Base-by-base conservation (phyloP, 2,113 vertebrate genomes). In the Coturnix japonica region DNA sequence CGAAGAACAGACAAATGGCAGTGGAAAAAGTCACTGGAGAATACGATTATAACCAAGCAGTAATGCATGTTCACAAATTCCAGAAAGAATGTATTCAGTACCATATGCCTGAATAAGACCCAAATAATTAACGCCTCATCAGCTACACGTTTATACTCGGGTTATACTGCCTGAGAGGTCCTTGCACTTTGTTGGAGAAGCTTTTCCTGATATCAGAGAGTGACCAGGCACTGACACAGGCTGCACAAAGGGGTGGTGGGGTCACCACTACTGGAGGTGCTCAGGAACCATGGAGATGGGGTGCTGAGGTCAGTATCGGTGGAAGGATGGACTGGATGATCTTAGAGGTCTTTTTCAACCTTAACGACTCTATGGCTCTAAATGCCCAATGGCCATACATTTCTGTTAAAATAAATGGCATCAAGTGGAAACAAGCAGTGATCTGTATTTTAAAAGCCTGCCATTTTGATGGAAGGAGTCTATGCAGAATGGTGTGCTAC, bases 391-490 rank as follows among this genome's bases (percentile, higher is more conserved):
- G 51, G 28, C 28, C 51, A 53, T 17, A 53, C 8, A 53, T 53
- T 53, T 26, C 51, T 26, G 26, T 16, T 15, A 53, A 28, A 28
- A 30, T 15, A 78, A 90, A 71, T 7, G 16, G 26, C 33, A 78
- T 21, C 26, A 35, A 43, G 12, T 37, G 25, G 13, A 3, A 13
- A 54, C 13, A 11, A 7, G 16, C 28, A 8, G 28, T 14, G 47
- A 37, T 30, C 35, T 3, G 4, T 6, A 33, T 33, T n/a, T 16
- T 0, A 35, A 31, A 49, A 8, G 2, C 3, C 37, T 41, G 43
- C 3, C 72, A 46, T 16, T 54, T 79, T 57, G 63, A 43, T 51
- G 76, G 70, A 44, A 47, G 26, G 51, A 66, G 16, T 21, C 59
- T 47, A 35, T 6, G 16, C 20, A 57, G 79, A 51, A 46, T 7